phyloP scores from a whole-genome alignment of 2,113 vertebrate genomes.

The Cichladusa arquata region DNA sequence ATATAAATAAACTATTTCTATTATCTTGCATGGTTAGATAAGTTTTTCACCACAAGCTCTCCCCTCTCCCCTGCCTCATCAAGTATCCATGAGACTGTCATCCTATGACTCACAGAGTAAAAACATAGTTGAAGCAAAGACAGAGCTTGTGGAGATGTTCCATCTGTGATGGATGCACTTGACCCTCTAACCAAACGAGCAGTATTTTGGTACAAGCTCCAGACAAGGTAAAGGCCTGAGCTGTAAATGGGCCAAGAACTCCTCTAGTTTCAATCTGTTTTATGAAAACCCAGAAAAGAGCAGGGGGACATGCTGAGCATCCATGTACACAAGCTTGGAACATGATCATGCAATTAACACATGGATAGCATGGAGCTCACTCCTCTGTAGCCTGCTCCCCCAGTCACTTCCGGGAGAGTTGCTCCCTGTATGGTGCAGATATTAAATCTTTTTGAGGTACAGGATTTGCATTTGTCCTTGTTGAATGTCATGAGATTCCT shows the following conservation, averaged over 20 bases:
- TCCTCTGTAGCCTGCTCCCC: not conserved
- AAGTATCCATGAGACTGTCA: not conserved
- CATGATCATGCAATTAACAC: not conserved
- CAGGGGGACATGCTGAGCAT: not conserved
- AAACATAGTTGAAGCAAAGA: not conserved
- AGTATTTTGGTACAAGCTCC: not conserved
- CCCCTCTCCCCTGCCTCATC: not conserved
- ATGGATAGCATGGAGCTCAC: not conserved
- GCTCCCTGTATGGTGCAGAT: not conserved
- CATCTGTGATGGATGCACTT: not conserved
- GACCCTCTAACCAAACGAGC: not conserved
- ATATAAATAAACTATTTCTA: constrained; percentile 32
- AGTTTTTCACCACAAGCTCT: not conserved
- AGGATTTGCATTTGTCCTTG: not conserved
- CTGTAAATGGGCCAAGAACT: not conserved
- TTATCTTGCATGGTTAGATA: not conserved
- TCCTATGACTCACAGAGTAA: not conserved
- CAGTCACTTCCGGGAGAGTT: not conserved
- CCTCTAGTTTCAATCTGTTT: not conserved
- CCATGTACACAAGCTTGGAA: not conserved
- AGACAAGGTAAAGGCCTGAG: not conserved
- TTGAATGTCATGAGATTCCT: not conserved
- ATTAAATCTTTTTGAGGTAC: not conserved
- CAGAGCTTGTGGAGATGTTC: not conserved
- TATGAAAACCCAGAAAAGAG: not conserved